Evolutionary conservation across 2,113 vertebrate genomes (phyloP).

Genomic region (Lampris megalopsis): DNA sequence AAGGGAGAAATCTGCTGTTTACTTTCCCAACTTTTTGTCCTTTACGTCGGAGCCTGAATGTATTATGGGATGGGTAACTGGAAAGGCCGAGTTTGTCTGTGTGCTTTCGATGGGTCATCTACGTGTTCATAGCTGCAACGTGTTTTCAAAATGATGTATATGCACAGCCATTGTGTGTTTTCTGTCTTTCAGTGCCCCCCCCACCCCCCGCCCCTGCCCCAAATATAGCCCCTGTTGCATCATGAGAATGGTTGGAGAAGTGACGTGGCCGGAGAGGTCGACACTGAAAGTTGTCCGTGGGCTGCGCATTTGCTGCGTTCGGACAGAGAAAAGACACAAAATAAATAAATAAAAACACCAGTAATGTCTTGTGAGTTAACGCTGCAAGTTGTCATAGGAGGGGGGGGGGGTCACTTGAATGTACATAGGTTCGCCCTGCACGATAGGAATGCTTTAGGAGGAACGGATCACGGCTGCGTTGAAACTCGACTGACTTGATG

Average conservation of each 20-base stretch:
- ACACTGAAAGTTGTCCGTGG: constrained; percentile 6
- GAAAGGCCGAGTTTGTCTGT: constrained; percentile 62
- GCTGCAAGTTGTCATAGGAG: not conserved
- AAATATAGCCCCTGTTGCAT: constrained; percentile 54
- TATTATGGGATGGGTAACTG: constrained; percentile 71
- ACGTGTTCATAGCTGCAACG: constrained; percentile 72
- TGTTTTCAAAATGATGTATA: constrained; percentile 69
- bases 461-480: constrained; percentile 28
- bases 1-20: constrained; percentile 82
- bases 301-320: constrained; percentile 25
- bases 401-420: constrained; percentile 14
- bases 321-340: constrained; percentile 23
- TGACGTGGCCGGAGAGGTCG: constrained; percentile 15
- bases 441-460: constrained; percentile 34
- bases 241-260: constrained; percentile 38
- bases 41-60: constrained; percentile 78
- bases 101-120: constrained; percentile 69
- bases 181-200: constrained; percentile 60
- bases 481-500: constrained; percentile 53
- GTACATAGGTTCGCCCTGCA: constrained; percentile 26
- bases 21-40: constrained; percentile 70
- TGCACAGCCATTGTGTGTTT: constrained; percentile 66
- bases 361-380: not conserved
- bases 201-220: constrained; percentile 21
- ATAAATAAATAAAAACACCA: too few relatives aligned